Base-by-base conservation (phyloP, 1,140 invertebrate species). In the Mizuhopecten yessoensis region DNA sequence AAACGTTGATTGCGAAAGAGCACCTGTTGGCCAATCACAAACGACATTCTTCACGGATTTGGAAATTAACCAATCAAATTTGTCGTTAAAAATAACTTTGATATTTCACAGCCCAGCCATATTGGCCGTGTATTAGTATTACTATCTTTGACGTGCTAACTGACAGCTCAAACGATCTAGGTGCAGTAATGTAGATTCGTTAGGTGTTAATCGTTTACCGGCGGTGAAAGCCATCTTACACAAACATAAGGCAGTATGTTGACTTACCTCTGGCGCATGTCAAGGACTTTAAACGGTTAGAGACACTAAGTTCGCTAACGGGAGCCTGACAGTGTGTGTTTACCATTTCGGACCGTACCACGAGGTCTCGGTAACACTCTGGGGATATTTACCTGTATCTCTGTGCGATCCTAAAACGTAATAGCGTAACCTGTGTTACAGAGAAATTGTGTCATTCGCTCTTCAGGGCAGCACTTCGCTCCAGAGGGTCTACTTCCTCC, bases 1-100 rank as follows among this genome's bases (percentile, higher is more conserved):
- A 75, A 75, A 75, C 57, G 57, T 75, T 29, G 57, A 75, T 29
- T 75, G 57, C 57, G 57, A 75, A 75, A n/a, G 57, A 20, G 57
- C n/a, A 75, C 57, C 57, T 75, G 57, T 75, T 75, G n/a, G 57
- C 57, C 57, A 75, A 75, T 75, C 57, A 75, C 57, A 75, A 17
- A 75, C 57, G 57, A 29, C 29, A 75, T 75, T 75, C 57, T n/a
- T 75, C 57, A n/a, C n/a, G 5, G 23, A 29, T 29, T 29, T 23
- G 11, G 57, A 75, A 75, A 75, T 75, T 29, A 75, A 5, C 57
- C 57, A 75, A 75, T 75, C 57, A 75, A 75, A 75, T 75, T 5
- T 75, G 57, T 29, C 57, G 57, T 75, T 75, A 75, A 75, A 75
- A 75, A 75, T 75, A 75, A 17, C 57, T 29, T 75, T 75, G 57